Conservation (phyloP, 2,888 invertebrate species). For the Thera britannica region DNA sequence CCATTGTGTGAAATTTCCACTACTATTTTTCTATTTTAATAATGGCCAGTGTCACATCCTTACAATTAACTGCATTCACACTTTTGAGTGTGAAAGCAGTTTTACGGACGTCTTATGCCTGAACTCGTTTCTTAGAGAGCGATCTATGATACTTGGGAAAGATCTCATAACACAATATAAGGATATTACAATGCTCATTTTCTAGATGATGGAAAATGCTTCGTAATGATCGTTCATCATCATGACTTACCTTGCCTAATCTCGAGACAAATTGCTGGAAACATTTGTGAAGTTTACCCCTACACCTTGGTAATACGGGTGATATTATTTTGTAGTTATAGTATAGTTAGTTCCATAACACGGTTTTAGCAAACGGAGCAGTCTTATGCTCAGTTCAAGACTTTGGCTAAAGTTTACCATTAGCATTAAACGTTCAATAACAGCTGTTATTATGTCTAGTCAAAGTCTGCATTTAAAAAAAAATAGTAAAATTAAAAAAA, state of each 20-base stretch:
- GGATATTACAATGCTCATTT: constrained; percentile 22
- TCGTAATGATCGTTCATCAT: constrained; percentile 29
- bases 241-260: constrained; percentile 26
- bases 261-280: constrained; percentile 26
- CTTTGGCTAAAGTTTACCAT: constrained; percentile 2
- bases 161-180: constrained; percentile 17
- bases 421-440: neutral
- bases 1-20: too few relatives aligned
- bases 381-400: constrained; percentile 20
- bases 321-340: neutral
- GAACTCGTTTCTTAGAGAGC: neutral
- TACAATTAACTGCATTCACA: too few relatives aligned
- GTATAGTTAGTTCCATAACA: constrained; percentile 13
- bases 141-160: neutral
- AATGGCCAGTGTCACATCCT: too few relatives aligned
- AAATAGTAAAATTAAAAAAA: too few relatives aligned
- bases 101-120: neutral
- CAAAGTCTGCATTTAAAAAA: too few relatives aligned
- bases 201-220: constrained; percentile 27
- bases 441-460: too few relatives aligned
- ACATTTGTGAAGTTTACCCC: constrained; percentile 2
- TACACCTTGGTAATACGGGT: constrained; percentile 9
- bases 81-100: neutral
- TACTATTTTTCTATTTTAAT: too few relatives aligned
- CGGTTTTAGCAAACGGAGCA: constrained; percentile 19